phyloP scores from a whole-genome alignment of 2,888 invertebrate species.

The Anoncus sp. region DNA sequence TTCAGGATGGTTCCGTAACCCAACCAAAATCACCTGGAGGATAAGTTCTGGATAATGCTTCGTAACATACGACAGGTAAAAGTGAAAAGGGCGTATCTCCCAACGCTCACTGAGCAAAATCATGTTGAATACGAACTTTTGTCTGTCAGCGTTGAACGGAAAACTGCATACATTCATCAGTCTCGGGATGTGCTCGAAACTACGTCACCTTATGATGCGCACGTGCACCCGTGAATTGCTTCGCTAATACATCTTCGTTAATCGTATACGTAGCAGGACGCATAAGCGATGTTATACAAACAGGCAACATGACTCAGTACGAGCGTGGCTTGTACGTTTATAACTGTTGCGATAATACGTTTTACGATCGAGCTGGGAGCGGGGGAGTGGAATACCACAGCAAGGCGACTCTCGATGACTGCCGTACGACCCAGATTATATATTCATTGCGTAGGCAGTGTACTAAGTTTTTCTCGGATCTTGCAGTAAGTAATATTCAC shows the following conservation, averaged over 20 bases:
- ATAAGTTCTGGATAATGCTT: no score
- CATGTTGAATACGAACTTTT: no score
- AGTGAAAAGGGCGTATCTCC: no score
- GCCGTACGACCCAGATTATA: constrained; percentile 43
- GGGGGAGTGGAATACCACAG: constrained; percentile 27
- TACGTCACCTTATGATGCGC: constrained; percentile 36
- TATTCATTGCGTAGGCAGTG: constrained; percentile 17
- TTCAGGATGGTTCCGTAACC: no score
- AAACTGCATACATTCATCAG: neutral
- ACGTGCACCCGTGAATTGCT: constrained; percentile 38
- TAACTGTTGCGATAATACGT: constrained; percentile 67
- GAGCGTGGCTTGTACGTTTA: constrained; percentile 44
- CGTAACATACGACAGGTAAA: no score
- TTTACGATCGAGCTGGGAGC: constrained; percentile 59
- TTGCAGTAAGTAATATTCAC: constrained; percentile 1
- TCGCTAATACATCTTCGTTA: constrained; percentile 36
- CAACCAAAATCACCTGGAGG: no score
- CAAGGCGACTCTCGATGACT: constrained; percentile 42
- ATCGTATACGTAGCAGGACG: constrained; percentile 36
- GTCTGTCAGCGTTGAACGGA: no score
- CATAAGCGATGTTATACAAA: constrained; percentile 45
- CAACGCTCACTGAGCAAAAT: no score
- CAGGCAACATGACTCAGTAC: constrained; percentile 53
- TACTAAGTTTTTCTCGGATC: neutral
- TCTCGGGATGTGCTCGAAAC: neutral